phyloP scores from a whole-genome alignment of 2,113 vertebrate species.

The Pachycephala philippinensis region DNA sequence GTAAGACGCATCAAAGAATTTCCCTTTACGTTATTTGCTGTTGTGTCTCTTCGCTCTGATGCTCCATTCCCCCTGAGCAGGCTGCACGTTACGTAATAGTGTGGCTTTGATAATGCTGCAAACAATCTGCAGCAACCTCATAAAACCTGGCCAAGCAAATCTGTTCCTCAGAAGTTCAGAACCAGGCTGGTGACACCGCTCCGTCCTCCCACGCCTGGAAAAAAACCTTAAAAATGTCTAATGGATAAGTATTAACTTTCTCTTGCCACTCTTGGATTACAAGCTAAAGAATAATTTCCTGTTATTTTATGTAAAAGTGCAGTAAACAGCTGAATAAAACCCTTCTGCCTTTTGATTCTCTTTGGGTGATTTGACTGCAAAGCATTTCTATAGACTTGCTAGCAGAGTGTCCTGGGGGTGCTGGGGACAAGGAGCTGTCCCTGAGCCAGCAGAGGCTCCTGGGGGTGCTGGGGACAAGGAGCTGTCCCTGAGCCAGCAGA shows the following conservation, averaged over 20 bases:
- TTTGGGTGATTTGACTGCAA: not conserved
- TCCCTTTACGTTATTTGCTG: not conserved
- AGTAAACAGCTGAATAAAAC: not conserved
- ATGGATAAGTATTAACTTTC: not conserved
- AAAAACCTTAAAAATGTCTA: not conserved
- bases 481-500: too few relatives aligned
- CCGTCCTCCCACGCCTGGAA: rapidly evolving
- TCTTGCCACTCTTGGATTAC: not conserved
- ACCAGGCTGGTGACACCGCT: not conserved
- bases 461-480: too few relatives aligned
- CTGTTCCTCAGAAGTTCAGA: not conserved
- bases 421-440: not conserved
- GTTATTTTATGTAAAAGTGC: not conserved
- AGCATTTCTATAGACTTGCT: not conserved
- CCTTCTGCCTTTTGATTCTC: not conserved
- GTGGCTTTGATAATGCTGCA: not conserved
- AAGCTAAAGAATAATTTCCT: not conserved
- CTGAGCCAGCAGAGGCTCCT: not conserved
- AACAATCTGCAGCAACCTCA: not conserved
- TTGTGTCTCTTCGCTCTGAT: not conserved
- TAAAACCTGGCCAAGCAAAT: not conserved
- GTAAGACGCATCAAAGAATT: not conserved
- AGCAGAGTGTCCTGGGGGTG: not conserved
- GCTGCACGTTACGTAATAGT: not conserved
- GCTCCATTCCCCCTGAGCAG: not conserved